Evolutionary conservation across 1,140 invertebrate genomes (phyloP).

Genomic region (Rhizoglyphus robini): DNA sequence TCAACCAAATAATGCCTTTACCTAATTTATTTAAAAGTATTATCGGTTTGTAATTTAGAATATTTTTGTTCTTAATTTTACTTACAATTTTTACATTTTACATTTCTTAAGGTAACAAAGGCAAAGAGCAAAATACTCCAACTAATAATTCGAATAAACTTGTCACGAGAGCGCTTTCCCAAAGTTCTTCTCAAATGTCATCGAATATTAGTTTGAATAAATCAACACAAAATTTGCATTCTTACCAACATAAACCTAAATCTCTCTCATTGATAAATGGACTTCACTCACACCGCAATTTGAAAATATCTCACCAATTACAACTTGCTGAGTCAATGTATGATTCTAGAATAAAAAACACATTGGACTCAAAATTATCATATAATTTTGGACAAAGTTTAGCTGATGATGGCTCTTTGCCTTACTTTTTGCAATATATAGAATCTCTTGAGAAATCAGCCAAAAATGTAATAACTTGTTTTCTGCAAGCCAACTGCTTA

Average conservation of each 20-base stretch:
- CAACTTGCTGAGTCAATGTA: constrained; percentile 25
- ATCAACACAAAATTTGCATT: neutral
- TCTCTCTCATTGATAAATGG: constrained; percentile 9
- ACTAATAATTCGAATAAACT: neutral
- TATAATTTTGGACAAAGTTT: constrained; percentile 50
- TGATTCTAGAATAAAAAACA: constrained; percentile 20
- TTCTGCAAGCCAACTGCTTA: constrained; percentile 56
- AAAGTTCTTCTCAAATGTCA: neutral
- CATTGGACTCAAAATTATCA: constrained; percentile 34
- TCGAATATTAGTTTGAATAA: neutral
- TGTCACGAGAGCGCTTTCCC: too few relatives aligned
- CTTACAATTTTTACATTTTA: too few relatives aligned
- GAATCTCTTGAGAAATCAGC: constrained; percentile 42
- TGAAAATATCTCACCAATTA: constrained; percentile 18
- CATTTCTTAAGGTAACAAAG: too few relatives aligned
- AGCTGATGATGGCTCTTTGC: constrained; percentile 50
- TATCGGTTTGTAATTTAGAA: constrained; percentile 5
- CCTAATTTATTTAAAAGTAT: constrained; percentile 8
- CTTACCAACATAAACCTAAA: neutral
- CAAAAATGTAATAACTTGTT: constrained; percentile 47
- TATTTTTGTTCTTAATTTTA: neutral
- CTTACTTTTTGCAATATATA: constrained; percentile 57
- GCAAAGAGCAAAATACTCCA: too few relatives aligned
- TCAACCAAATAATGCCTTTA: neutral
- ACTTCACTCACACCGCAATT: constrained; percentile 18